These are phyloP conservation scores for Lampropteryx suffumata DNA, from an alignment of 2,888 invertebrate species.

Conservation along the genomic window DNA sequence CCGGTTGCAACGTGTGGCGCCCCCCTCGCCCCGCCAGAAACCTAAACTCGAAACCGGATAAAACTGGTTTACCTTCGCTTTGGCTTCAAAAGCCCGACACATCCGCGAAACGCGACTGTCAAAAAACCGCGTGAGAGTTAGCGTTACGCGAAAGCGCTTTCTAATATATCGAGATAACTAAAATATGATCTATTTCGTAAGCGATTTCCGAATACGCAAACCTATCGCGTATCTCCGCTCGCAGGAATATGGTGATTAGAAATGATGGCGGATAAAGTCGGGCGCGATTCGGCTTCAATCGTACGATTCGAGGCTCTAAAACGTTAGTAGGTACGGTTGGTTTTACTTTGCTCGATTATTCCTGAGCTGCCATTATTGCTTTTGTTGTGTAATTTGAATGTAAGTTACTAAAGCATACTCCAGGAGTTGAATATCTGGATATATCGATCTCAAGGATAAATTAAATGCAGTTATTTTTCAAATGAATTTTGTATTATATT, in stretches of 20 bases:
- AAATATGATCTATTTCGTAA: no score
- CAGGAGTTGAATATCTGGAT: not conserved
- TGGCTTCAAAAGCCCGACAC: constrained; percentile 30
- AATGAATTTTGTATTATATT: not conserved
- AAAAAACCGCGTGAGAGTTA: not conserved
- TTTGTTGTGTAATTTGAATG: constrained; percentile 66
- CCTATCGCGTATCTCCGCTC: not conserved
- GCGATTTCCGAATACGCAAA: no score
- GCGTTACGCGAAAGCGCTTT: no score
- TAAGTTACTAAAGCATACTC: not conserved
- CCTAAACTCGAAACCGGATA: constrained; percentile 59
- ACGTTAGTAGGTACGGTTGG: constrained; percentile 5
- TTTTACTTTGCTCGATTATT: constrained; percentile 31
- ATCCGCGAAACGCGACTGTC: not conserved
- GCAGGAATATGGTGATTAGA: not conserved
- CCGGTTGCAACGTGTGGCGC: constrained; percentile 92
- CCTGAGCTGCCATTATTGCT: constrained; percentile 62
- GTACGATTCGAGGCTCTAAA: constrained; percentile 13
- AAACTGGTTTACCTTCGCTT: constrained; percentile 19
- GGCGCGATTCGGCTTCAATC: constrained; percentile 16
- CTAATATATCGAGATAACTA: no score
- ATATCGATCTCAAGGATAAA: no score
- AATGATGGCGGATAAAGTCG: not conserved
- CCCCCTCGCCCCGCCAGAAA: constrained; percentile 86
- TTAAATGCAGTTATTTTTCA: no score